Conservation (phyloP, 2,113 vertebrate species). For the Buteo buteo region DNA sequence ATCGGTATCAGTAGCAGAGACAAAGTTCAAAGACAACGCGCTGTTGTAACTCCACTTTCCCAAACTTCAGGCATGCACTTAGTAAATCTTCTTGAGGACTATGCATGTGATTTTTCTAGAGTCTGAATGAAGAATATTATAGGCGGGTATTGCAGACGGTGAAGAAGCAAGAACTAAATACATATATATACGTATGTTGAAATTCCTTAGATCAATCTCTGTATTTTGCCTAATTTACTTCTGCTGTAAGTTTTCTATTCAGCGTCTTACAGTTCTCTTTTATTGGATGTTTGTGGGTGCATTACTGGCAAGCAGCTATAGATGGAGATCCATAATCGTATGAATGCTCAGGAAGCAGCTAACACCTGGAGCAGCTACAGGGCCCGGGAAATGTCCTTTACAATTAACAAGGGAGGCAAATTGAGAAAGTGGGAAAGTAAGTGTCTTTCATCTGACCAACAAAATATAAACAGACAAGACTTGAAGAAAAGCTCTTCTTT, state of each 20-base stretch:
- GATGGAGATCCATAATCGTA: not conserved
- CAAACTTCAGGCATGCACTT: not conserved
- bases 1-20: not conserved
- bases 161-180: not conserved
- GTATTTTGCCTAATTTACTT: not conserved
- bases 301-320: not conserved
- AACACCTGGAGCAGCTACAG: not conserved
- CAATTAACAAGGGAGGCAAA: not conserved
- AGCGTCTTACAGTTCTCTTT: not conserved
- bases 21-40: not conserved
- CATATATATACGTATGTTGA: not conserved
- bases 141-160: not conserved
- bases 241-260: not conserved
- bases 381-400: not conserved
- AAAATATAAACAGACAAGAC: not conserved
- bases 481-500: not conserved
- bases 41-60: not conserved
- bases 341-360: not conserved
- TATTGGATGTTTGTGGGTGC: not conserved
- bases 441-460: not conserved
- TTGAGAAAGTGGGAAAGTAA: not conserved
- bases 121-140: not conserved
- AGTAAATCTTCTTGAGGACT: not conserved
- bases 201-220: not conserved
- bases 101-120: not conserved